Evolutionary conservation across 2,888 invertebrate species (phyloP), one percentile per base, ranked within the genome.

Genomic region (Drosophila buzzatii): DNA sequence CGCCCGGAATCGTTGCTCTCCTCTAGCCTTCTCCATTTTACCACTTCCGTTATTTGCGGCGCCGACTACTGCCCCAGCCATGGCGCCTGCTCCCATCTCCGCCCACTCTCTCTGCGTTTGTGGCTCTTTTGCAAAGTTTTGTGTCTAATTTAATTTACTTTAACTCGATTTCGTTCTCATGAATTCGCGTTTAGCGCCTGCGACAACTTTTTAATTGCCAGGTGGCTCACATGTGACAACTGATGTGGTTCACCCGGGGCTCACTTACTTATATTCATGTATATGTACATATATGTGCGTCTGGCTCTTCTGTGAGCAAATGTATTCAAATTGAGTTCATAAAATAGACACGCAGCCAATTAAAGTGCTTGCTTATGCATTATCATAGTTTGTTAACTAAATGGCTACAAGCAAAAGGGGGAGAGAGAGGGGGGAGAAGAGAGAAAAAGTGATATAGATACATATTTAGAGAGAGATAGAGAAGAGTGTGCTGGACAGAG

Each of bases 191-290:
- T 84, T 81, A 81, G 76, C 68, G 73, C 41, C 41, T 47, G 60
- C 69, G 69, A 76, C 67, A 85, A 85, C 81, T 85, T 85, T 85
- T 82, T 87, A 85, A 85, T 85, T 85, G 82, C 71, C 82, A 73
- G 71, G 68, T 73, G 75, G 52, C 41, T 49, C 60, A 70, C 63
- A 79, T 81, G 41, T 63, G 65, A 60, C 56, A 44, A 37, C 49
- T 14, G 52, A 20, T 47, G 70, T 57, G 70, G 58, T 47, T 70
- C 37, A 53, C 47, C 14, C 31, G 31, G 18, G 18, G 39, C 39
- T 10, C 37, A 14, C 47, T 47, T 59, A 47, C 47, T n/a, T 8
- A 6, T 27, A 27, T 27, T 3, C 14, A 20, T 20, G 20, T 35
- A 5, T 27, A 27, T 5, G 3, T 27, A 5, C 6, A 27, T 8